A percentile compares a stretch with the other conserved stretches of the same genome.
phyloP scores from a whole-genome alignment of 2,888 invertebrate genomes.

The Dendrolimus pini region DNA sequence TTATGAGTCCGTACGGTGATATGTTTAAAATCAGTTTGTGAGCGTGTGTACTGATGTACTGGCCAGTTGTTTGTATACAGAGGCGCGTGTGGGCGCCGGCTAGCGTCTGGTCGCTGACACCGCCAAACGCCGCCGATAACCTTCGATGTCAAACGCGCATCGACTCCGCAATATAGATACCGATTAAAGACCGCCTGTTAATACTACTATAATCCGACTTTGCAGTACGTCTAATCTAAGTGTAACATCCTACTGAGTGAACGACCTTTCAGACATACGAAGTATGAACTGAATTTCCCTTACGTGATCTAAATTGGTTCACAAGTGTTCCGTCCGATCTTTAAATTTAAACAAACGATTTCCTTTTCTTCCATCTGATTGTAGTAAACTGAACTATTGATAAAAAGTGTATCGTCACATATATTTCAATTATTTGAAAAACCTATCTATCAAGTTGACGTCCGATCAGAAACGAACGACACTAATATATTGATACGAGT shows the following conservation, averaged over 20 bases:
- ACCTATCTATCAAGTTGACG: too few species aligned
- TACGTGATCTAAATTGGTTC: too few species aligned
- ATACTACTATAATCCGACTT: background rate
- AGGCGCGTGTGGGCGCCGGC: slow-evolving; percentile 60
- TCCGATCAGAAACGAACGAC: too few species aligned
- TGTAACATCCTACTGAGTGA: slow-evolving; percentile 9
- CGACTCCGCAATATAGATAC: slow-evolving; percentile 29
- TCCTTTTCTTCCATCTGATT: slow-evolving; percentile 1
- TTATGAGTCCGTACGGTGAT: slow-evolving; percentile 4
- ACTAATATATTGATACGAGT: too few species aligned
- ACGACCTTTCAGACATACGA: slow-evolving; percentile 1
- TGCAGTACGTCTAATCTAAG: slow-evolving; percentile 8
- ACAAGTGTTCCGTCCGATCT: slow-evolving; percentile 10
- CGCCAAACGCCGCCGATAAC: slow-evolving; percentile 69
- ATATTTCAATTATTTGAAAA: too few species aligned
- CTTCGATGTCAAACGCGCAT: slow-evolving; percentile 66
- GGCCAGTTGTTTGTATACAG: slow-evolving; percentile 54
- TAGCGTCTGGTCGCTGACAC: slow-evolving; percentile 68
- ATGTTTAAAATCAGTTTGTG: background rate
- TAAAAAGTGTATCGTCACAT: too few species aligned
- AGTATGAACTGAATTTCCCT: background rate
- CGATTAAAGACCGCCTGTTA: slow-evolving; percentile 1
- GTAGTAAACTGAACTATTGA: too few species aligned
- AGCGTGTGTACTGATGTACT: slow-evolving; percentile 27
- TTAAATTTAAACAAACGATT: slow-evolving; percentile 6